Percentiles rank a stretch among this genome's conserved stretches.
These are phyloP conservation scores for Zaprionus davidi DNA, from an alignment of 1,140 invertebrate species.

Conservation along the genomic window DNA sequence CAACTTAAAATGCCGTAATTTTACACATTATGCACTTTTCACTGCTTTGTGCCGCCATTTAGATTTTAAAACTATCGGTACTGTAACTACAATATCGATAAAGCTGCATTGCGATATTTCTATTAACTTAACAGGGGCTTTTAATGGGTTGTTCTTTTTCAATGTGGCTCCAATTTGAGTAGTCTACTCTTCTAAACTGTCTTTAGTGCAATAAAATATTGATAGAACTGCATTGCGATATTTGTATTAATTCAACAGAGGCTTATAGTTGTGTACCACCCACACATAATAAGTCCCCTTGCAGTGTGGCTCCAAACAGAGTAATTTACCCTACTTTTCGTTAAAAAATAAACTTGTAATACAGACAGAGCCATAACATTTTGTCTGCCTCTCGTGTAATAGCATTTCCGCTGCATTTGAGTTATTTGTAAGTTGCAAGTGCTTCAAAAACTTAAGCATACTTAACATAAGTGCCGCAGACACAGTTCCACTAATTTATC, in stretches of 20 bases:
- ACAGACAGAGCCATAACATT: not conserved
- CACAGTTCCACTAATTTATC: slow-evolving; percentile 28
- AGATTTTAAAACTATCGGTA: not conserved
- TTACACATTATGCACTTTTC: no score
- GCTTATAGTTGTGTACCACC: not conserved
- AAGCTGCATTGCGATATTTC: not conserved
- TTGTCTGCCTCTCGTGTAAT: slow-evolving; percentile 58
- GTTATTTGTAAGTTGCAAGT: slow-evolving; percentile 38
- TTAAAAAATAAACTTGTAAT: not conserved
- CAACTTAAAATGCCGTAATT: no score
- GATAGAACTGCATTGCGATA: not conserved
- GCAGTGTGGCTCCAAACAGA: not conserved
- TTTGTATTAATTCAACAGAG: not conserved
- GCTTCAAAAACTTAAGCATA: not conserved
- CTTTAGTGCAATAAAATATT: not conserved
- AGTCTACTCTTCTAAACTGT: not conserved
- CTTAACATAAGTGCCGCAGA: slow-evolving; percentile 8
- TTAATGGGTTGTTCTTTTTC: no score
- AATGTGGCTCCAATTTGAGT: no score
- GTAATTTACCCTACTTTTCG: not conserved
- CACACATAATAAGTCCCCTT: not conserved
- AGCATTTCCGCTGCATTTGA: slow-evolving; percentile 59
- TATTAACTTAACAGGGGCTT: not conserved
- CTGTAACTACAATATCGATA: not conserved
- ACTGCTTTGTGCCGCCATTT: no score